Evolutionary conservation across 2,888 invertebrate genomes (phyloP).

Genomic region (Rotaria sp.): DNA sequence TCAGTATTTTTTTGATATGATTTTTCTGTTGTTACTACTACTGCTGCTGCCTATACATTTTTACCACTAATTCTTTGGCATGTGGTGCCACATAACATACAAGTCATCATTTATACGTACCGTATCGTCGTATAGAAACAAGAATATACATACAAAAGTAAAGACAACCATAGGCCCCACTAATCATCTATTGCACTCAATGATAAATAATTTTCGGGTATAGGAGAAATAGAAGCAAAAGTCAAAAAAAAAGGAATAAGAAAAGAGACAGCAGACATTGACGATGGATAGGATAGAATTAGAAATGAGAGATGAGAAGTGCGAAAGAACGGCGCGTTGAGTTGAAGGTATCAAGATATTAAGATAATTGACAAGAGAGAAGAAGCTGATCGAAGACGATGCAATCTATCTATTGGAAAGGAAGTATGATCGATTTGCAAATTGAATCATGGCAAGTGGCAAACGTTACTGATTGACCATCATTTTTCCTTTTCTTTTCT

Average conservation of each 20-base stretch:
- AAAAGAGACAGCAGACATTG: not conserved
- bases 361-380: not conserved
- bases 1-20: not conserved
- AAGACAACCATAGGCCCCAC: not conserved
- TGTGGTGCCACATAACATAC: slow-evolving; percentile 4
- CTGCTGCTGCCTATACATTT: not conserved
- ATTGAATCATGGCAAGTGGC: not conserved
- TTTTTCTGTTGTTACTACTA: slow-evolving; percentile 6
- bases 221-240: not conserved
- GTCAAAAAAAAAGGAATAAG: not conserved
- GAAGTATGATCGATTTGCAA: not conserved
- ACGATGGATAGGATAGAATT: not conserved
- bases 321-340: not conserved
- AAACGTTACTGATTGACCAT: not conserved
- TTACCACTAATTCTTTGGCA: not conserved
- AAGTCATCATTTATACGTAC: not conserved
- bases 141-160: not conserved
- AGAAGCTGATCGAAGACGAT: not conserved
- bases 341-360: not conserved
- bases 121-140: not conserved
- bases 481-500: not conserved
- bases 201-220: not conserved
- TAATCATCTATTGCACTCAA: slow-evolving; percentile 9
- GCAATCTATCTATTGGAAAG: not conserved
- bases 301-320: not conserved